Evolutionary conservation across 2,113 vertebrate genomes (phyloP).

Genomic region (Leptodactylus fuscus): DNA sequence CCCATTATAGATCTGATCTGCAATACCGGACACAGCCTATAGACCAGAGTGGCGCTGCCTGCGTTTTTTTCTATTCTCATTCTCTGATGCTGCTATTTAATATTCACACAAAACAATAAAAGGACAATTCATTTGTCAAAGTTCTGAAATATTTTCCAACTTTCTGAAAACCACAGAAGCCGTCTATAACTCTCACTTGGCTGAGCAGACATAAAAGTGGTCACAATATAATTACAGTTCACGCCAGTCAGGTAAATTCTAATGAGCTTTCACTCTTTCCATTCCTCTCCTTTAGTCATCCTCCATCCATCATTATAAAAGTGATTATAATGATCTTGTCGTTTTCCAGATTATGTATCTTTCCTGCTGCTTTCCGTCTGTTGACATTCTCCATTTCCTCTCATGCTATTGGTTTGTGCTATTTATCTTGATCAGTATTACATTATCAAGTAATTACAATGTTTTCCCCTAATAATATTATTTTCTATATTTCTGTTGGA

Average conservation of each 20-base stretch:
- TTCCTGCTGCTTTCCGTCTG: conserved; percentile 75
- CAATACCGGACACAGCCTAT: too few relatives aligned
- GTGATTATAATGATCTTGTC: conserved; percentile 83
- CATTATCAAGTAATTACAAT: conserved; percentile 78
- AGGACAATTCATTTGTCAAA: neutral
- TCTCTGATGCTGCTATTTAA: neutral
- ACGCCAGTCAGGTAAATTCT: conserved; percentile 23
- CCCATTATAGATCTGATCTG: too few relatives aligned
- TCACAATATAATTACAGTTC: conserved; percentile 28
- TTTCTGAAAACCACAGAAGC: neutral
- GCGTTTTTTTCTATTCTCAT: neutral
- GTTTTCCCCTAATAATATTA: neutral
- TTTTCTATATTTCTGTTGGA: neutral
- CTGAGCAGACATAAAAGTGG: conserved; percentile 1
- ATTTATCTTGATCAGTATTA: conserved; percentile 85
- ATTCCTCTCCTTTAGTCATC: conserved; percentile 76
- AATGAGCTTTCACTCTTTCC: conserved; percentile 70
- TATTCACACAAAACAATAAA: neutral
- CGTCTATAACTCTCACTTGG: conserved; percentile 9
- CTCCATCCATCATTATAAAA: conserved; percentile 85
- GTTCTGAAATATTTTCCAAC: neutral
- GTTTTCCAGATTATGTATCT: conserved; percentile 81
- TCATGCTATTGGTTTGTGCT: conserved; percentile 77
- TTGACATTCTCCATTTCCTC: conserved; percentile 77
- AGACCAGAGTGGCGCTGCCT: too few relatives aligned